Conservation (phyloP, 2,888 invertebrate genomes). For the Parnassius apollo region DNA sequence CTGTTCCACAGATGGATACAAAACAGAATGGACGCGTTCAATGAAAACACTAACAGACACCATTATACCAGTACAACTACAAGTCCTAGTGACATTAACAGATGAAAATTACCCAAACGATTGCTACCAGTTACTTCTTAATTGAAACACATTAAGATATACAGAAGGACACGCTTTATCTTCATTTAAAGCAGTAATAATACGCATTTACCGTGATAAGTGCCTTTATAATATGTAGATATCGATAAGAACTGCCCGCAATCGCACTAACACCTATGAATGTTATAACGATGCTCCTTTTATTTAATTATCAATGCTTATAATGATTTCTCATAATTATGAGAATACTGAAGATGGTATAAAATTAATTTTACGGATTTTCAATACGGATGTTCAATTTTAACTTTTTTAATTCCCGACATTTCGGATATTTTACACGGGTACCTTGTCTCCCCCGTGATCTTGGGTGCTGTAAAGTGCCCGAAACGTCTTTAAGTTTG, state of each 20-base stretch:
- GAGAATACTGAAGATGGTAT: too few relatives aligned
- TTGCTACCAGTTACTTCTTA: constrained; percentile 44
- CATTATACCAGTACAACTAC: constrained; percentile 17
- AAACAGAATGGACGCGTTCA: constrained; percentile 9
- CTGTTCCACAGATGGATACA: constrained; percentile 2
- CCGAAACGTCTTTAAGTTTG: too few relatives aligned
- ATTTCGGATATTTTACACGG: too few relatives aligned
- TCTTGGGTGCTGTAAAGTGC: too few relatives aligned
- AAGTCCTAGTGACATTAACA: constrained; percentile 32
- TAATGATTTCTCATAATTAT: too few relatives aligned
- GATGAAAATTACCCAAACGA: constrained; percentile 34
- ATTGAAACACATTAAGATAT: constrained; percentile 52
- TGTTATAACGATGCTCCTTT: not conserved
- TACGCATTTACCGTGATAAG: constrained; percentile 35
- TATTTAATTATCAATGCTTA: not conserved
- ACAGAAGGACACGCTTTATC: constrained; percentile 37
- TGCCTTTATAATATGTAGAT: constrained; percentile 16
- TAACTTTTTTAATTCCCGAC: too few relatives aligned
- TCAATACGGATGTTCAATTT: too few relatives aligned
- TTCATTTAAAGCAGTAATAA: constrained; percentile 34
- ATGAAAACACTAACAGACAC: constrained; percentile 1
- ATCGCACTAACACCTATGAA: constrained; percentile 14
- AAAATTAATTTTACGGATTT: too few relatives aligned
- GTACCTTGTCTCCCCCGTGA: too few relatives aligned
- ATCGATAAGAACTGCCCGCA: constrained; percentile 14